Conservation (phyloP, 2,888 invertebrate species). For the Empis stercorea region DNA sequence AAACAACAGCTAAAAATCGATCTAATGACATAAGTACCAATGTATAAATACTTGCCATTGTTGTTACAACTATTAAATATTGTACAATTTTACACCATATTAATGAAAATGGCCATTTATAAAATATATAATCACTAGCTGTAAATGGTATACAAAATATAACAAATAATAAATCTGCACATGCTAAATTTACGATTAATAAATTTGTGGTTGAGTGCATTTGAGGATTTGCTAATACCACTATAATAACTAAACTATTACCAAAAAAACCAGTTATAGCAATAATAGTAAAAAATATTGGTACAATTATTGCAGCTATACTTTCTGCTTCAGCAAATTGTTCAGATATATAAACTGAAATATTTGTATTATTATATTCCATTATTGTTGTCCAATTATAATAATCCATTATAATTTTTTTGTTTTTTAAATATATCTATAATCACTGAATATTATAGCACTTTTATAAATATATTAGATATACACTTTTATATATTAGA, state of each 20-base stretch:
- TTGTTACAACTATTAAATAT: conserved; percentile 81
- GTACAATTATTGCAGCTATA: conserved; percentile 55
- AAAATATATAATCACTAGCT: conserved; percentile 72
- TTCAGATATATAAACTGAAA: background rate
- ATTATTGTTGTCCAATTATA: background rate
- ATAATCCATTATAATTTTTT: too few species aligned
- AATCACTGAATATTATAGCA: too few species aligned
- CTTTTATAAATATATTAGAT: too few species aligned
- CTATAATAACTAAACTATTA: conserved; percentile 75
- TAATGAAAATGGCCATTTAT: conserved; percentile 79
- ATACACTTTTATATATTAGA: too few species aligned
- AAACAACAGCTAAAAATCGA: conserved; percentile 82
- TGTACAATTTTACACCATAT: conserved; percentile 81
- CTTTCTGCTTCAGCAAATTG: conserved; percentile 32
- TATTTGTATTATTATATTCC: background rate
- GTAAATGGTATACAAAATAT: conserved; percentile 90
- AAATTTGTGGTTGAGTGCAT: conserved; percentile 90
- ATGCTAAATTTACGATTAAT: conserved; percentile 78
- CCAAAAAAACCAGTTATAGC: conserved; percentile 75
- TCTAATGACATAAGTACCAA: conserved; percentile 87
- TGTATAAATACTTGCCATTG: conserved; percentile 85
- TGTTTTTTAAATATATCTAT: too few species aligned
- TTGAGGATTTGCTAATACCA: conserved; percentile 73
- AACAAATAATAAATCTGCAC: conserved; percentile 81
- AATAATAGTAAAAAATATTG: conserved; percentile 72